A percentile compares a stretch with the other conserved stretches of the same genome.
Evolutionary conservation across 2,797 vertebrate species (phyloP).

Genomic region (Phalanger gymnotis): DNA sequence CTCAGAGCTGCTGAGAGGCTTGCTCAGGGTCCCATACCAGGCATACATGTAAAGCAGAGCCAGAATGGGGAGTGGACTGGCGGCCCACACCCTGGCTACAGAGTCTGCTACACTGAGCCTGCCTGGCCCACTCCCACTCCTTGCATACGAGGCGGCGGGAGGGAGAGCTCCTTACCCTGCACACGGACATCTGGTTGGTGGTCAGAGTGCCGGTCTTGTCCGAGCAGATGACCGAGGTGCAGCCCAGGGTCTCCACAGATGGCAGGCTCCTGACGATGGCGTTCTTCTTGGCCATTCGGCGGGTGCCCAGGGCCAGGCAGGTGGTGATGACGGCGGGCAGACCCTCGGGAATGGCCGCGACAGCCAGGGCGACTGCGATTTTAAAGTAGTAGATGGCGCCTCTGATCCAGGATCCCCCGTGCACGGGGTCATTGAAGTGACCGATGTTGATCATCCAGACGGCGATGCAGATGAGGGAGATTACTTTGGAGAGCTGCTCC

Average conservation of each 20-base stretch:
- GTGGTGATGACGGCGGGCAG: constrained; percentile 98
- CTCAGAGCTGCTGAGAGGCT: neutral
- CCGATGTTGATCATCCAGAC: constrained; percentile 99
- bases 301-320: constrained; percentile 96
- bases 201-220: constrained; percentile 98
- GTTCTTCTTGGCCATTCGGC: constrained; percentile 98
- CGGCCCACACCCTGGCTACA: no score
- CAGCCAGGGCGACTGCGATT: constrained; percentile 96
- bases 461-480: constrained; percentile 96
- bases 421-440: constrained; percentile 98
- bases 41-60: neutral
- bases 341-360: constrained; percentile 97
- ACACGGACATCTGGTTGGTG: constrained; percentile 99
- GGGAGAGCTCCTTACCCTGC: constrained; percentile 88
- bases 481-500: constrained; percentile 98
- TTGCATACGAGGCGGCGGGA: no score
- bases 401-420: constrained; percentile 98
- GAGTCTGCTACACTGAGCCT: no score
- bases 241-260: constrained; percentile 97
- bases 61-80: neutral
- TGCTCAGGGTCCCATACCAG: no score
- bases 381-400: constrained; percentile 99
- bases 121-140: no score
- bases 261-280: constrained; percentile 97
- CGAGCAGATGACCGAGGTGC: constrained; percentile 98